A percentile compares a stretch with the other conserved stretches of the same genome.
Conservation (phyloP, 2,113 vertebrate species). For the Pardalotus punctatus region DNA sequence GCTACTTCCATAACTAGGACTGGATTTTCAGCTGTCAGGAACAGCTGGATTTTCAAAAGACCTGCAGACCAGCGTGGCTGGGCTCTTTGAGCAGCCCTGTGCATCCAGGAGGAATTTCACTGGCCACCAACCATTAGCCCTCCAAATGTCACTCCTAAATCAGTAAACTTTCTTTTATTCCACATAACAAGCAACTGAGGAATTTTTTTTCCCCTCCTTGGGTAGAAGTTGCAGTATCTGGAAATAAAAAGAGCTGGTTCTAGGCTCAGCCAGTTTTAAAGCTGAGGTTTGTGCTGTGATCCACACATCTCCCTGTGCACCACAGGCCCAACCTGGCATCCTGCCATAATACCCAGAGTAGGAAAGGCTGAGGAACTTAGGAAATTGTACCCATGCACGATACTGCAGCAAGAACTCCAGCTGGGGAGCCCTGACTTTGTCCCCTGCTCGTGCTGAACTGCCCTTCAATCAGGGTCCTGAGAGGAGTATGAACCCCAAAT, state of each 20-base stretch:
- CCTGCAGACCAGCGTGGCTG: not conserved
- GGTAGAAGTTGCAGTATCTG: not conserved
- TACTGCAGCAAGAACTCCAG: not conserved
- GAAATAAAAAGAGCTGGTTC: not conserved
- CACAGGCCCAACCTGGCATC: not conserved
- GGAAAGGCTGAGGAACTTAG: not conserved
- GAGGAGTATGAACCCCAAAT: not conserved
- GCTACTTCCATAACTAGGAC: not conserved
- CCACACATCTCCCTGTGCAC: not conserved
- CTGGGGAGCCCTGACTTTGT: not conserved
- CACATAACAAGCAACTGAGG: rapidly evolving
- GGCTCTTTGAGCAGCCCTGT: not conserved
- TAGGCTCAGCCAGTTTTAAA: not conserved
- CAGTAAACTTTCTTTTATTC: not conserved
- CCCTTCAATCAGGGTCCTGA: not conserved
- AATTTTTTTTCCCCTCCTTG: rapidly evolving
- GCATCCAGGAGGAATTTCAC: not conserved
- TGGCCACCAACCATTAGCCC: not conserved
- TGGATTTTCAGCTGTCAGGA: not conserved
- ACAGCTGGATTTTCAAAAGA: not conserved
- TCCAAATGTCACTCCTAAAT: not conserved
- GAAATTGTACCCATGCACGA: not conserved
- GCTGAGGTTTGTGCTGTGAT: not conserved
- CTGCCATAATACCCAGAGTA: rapidly evolving
- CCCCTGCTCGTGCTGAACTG: not conserved